Conservation (phyloP, 2,797 vertebrate species). For the Coccyzus lansbergi region DNA sequence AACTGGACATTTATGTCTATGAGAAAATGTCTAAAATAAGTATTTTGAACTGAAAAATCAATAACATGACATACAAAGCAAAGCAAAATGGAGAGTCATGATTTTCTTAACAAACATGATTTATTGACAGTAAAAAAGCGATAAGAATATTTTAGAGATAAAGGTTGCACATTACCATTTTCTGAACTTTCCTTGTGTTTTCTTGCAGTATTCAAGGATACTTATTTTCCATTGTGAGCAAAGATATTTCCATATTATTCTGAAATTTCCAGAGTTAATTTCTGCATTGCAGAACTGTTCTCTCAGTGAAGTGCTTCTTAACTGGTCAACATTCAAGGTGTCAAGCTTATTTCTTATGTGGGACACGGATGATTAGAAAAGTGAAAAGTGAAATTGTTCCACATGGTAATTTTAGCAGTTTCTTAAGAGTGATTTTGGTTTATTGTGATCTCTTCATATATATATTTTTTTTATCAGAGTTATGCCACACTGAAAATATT, state of each 20-base stretch:
- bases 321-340: background rate
- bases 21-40: background rate
- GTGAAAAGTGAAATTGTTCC: background rate
- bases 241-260: background rate
- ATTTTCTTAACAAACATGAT: background rate
- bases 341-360: background rate
- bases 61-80: background rate
- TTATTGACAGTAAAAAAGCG: background rate
- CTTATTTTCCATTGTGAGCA: background rate
- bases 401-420: background rate
- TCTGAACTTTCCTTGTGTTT: background rate
- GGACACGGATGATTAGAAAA: background rate
- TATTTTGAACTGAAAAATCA: background rate
- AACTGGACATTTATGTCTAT: background rate
- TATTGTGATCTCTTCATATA: background rate
- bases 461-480: background rate
- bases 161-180: background rate
- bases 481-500: background rate
- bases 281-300: background rate
- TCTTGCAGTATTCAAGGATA: background rate
- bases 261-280: background rate
- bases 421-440: background rate
- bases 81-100: background rate
- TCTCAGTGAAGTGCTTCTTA: background rate
- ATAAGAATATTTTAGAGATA: background rate